These are phyloP conservation scores for Lagenorhynchus albirostris DNA, from an alignment of 2,113 vertebrate species.

Conservation along the genomic window DNA sequence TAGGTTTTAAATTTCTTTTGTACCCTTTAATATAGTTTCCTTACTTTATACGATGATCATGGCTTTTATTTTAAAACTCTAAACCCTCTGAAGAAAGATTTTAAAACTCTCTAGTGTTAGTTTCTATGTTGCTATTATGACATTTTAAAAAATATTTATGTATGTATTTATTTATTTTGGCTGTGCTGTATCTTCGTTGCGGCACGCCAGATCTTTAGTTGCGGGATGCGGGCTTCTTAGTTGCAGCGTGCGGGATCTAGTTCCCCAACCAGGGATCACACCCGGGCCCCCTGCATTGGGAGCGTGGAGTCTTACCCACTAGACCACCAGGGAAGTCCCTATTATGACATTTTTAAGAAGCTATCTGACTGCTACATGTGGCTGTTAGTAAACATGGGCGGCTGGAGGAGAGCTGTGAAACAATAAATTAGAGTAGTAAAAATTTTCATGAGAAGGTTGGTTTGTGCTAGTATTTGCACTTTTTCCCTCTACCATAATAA, in stretches of 20 bases:
- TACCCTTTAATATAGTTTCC: neutral
- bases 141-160: no score
- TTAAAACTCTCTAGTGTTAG: neutral
- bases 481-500: neutral
- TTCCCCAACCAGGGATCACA: no score
- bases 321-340: neutral
- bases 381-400: neutral
- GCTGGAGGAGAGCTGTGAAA: neutral
- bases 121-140: neutral
- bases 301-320: no score
- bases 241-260: no score
- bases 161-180: no score
- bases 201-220: no score
- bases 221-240: no score
- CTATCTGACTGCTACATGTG: neutral
- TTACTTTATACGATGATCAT: neutral
- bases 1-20: conserved; percentile 21
- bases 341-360: neutral
- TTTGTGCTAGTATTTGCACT: conserved; percentile 1
- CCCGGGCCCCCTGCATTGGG: no score
- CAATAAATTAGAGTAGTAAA: neutral
- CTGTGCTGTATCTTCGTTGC: no score
- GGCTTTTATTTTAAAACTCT: conserved; percentile 5
- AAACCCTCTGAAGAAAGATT: neutral
- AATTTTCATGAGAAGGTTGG: neutral